These are phyloP conservation scores for Palythoa heliodiscus DNA, from an alignment of 92 coral and sea anemone genomes.

Conservation along the genomic window DNA sequence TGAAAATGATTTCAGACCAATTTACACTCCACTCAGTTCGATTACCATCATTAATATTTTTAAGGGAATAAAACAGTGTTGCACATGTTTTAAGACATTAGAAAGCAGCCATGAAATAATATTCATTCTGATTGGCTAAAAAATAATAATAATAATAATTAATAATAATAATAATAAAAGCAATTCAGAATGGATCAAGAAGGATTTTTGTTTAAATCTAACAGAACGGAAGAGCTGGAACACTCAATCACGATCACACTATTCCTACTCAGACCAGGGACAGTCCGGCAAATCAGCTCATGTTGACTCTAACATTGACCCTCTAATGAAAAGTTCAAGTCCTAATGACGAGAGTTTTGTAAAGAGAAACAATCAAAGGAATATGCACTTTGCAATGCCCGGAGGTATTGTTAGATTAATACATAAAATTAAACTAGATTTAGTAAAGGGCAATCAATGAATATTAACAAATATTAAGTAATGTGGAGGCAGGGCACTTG, in stretches of 20 bases:
- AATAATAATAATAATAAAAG: not conserved
- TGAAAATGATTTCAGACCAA: no score
- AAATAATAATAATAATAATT: not conserved
- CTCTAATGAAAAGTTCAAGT: constrained; percentile 32
- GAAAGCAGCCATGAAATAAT: no score
- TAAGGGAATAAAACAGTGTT: no score
- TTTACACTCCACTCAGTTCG: no score
- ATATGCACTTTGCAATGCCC: constrained; percentile 69
- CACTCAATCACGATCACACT: constrained; percentile 28
- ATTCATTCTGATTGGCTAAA: no score
- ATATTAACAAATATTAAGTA: no score
- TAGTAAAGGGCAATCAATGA: not conserved
- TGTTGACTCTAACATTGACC: constrained; percentile 46
- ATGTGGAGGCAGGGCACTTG: no score
- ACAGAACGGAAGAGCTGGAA: constrained; percentile 35
- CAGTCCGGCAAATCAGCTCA: not conserved
- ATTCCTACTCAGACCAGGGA: constrained; percentile 28
- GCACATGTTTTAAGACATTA: no score
- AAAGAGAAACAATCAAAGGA: constrained; percentile 66
- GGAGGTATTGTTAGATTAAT: constrained; percentile 61
- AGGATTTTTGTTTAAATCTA: not conserved
- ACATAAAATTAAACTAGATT: not conserved
- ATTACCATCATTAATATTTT: no score
- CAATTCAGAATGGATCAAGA: not conserved
- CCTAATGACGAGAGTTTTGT: constrained; percentile 60